Percentiles rank a stretch among this genome's conserved stretches.
Conservation (phyloP, 1,140 invertebrate genomes). For the Nasonia vitripennis region DNA sequence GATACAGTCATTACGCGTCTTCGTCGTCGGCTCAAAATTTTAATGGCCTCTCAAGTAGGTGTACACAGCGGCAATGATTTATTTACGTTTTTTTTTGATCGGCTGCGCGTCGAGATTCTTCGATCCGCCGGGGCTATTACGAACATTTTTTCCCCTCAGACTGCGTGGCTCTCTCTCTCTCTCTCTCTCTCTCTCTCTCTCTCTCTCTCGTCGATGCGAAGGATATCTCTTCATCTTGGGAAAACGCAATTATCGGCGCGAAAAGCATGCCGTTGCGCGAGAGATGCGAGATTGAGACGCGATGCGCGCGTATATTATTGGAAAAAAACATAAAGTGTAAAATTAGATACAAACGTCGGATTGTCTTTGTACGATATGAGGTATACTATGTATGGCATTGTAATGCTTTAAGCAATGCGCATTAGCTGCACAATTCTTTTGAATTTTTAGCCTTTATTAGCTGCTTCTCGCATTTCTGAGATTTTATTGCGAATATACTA, state of each 20-base stretch:
- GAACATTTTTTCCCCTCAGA: constrained; percentile 2
- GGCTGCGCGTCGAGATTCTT: neutral
- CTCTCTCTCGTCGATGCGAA: neutral
- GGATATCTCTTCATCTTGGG: neutral
- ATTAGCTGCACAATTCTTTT: no score
- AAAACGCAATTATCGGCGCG: constrained; percentile 14
- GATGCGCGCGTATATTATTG: neutral
- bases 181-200: neutral
- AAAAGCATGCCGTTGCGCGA: neutral
- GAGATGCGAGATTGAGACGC: constrained; percentile 1
- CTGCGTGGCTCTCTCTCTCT: neutral
- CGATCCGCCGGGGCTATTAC: neutral
- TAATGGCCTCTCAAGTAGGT: neutral
- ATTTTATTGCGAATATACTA: no score
- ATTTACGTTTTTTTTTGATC: constrained; percentile 2
- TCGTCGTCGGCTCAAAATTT: constrained; percentile 5
- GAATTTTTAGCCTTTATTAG: no score
- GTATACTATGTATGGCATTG: neutral
- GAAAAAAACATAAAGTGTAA: neutral
- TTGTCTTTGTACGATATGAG: neutral
- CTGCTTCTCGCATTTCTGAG: no score
- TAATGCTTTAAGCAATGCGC: neutral
- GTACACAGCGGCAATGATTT: constrained; percentile 1
- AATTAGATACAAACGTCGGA: neutral
- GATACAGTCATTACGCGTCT: neutral